These are phyloP conservation scores for Rhingia campestris DNA, from an alignment of 2,888 invertebrate genomes.

Conservation along the genomic window DNA sequence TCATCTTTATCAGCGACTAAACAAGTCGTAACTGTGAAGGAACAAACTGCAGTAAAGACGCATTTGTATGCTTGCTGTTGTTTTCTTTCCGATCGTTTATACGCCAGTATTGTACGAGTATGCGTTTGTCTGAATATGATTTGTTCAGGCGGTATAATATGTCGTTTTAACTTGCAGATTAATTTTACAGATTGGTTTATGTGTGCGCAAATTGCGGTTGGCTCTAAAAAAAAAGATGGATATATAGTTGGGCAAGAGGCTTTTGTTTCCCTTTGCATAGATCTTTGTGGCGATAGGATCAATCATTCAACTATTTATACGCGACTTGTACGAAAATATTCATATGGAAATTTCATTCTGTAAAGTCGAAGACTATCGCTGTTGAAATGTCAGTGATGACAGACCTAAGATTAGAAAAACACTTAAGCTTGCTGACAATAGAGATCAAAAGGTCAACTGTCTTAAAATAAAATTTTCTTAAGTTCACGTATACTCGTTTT, in stretches of 20 bases:
- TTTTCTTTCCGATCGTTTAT: constrained; percentile 17
- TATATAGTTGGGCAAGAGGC: too few relatives aligned
- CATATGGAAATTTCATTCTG: background rate
- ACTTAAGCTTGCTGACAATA: constrained; percentile 1
- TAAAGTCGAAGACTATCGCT: background rate
- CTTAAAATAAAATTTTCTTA: too few relatives aligned
- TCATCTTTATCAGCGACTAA: constrained; percentile 32
- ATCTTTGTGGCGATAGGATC: constrained; percentile 24
- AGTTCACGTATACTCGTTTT: too few relatives aligned
- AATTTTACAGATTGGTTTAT: constrained; percentile 9
- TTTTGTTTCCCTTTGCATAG: background rate
- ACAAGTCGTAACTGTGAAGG: constrained; percentile 28
- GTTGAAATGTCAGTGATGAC: constrained; percentile 6
- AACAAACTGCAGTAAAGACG: background rate
- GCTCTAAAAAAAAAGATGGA: background rate
- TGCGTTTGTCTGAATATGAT: constrained; percentile 7
- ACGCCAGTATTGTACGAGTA: background rate
- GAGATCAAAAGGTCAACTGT: background rate
- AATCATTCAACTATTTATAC: constrained; percentile 34
- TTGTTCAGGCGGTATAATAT: background rate
- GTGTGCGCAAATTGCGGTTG: background rate
- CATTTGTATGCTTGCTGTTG: background rate
- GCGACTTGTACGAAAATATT: background rate
- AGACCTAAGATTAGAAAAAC: constrained; percentile 11
- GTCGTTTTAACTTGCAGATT: constrained; percentile 9